phyloP scores from a whole-genome alignment of 2,797 vertebrate genomes.

The Poecile montanus region DNA sequence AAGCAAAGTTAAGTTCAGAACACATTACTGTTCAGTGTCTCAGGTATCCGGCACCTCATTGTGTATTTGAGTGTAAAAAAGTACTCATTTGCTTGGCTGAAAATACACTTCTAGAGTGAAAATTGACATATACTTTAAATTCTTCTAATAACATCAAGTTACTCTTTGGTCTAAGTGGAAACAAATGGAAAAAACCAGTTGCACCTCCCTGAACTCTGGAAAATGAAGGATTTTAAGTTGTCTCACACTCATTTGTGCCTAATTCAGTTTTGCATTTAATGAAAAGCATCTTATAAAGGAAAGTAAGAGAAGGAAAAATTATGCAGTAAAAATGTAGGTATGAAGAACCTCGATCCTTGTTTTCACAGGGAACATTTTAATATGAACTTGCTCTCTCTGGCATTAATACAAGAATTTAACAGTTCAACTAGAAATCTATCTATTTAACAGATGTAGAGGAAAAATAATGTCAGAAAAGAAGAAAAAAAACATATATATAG shows the following conservation, averaged over 20 bases:
- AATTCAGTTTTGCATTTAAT: not conserved
- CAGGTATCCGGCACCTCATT: not conserved
- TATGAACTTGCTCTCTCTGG: not conserved
- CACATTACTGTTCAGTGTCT: not conserved
- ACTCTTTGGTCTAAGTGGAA: not conserved
- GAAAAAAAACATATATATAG: fast-evolving
- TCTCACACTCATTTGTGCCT: not conserved
- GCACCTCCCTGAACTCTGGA: not conserved
- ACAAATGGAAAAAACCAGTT: not conserved
- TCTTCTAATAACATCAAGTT: not conserved
- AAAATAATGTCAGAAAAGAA: not conserved
- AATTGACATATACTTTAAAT: not conserved
- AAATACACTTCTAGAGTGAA: not conserved
- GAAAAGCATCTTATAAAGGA: not conserved
- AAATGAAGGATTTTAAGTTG: not conserved
- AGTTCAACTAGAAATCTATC: not conserved
- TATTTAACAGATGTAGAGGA: not conserved
- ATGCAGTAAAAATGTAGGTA: not conserved
- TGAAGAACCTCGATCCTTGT: not conserved
- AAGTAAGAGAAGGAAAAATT: not conserved
- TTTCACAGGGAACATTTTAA: not conserved
- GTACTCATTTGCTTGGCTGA: not conserved
- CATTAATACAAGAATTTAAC: not conserved
- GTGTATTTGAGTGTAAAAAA: not conserved
- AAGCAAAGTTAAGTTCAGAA: not conserved